Evolutionary conservation across 2,797 vertebrate genomes (phyloP).

Genomic region (Crenuchus spilurus): DNA sequence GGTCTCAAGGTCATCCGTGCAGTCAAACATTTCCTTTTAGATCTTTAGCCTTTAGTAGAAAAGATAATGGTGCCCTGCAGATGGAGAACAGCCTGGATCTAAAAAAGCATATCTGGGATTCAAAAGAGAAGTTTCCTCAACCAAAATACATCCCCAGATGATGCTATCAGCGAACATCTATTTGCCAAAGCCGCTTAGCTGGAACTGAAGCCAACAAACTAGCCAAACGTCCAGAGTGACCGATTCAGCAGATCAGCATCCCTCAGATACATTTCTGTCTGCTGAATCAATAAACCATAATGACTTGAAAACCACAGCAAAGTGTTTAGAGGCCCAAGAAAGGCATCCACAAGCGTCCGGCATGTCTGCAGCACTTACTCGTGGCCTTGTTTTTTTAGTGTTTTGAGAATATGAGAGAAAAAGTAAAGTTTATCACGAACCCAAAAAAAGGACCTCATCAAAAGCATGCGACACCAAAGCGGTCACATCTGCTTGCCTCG

Average conservation of each 20-base stretch:
- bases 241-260: constrained; percentile 18
- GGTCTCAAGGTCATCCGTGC: constrained; percentile 27
- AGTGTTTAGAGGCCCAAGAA: constrained; percentile 44
- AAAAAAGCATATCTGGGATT: background rate
- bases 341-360: background rate
- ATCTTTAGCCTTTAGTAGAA: constrained; percentile 44
- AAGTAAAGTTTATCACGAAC: constrained; percentile 7
- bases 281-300: constrained; percentile 48
- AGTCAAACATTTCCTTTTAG: constrained; percentile 45
- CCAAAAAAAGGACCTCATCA: background rate
- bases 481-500: constrained; percentile 20
- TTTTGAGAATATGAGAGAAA: background rate
- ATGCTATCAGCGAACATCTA: background rate
- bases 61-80: constrained; percentile 19
- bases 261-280: constrained; percentile 33
- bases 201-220: constrained; percentile 13
- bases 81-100: background rate
- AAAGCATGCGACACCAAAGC: constrained; percentile 11
- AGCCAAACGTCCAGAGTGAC: constrained; percentile 26
- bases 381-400: constrained; percentile 4
- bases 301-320: constrained; percentile 47
- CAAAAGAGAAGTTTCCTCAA: background rate
- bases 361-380: background rate
- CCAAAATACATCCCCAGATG: background rate
- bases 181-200: constrained; percentile 7